Evolutionary conservation across 1,140 invertebrate species (phyloP), one percentile per base, ranked within the genome.

Genomic region (Hyles vespertilio): DNA sequence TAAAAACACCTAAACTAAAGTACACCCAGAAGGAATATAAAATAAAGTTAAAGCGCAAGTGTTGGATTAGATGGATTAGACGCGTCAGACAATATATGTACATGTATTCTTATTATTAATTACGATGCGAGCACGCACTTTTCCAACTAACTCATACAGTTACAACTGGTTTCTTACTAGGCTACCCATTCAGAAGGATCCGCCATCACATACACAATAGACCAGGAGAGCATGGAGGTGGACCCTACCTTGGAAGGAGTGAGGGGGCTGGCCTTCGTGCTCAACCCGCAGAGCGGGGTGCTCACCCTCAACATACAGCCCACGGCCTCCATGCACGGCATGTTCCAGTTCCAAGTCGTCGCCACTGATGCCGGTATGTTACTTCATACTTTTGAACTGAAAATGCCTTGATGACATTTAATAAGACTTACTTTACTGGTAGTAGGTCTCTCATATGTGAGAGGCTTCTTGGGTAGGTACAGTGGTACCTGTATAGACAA

Each of bases 341-440:
- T 87, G 78, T 92, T 92, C 68, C 77, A 84, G 55, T 92, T 92
- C 57, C 61, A 90, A n/a, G 77, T 92, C 11, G 48, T 72, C 0
- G 91, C 91, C 5, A 75, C 67, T n/a, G 92, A 93, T 59, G 61
- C 82, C 47, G 77, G 88, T 90, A 63, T 45, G 32, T 34, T 9
- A 6, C 0, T 32, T 33, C 22, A n/a, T 45, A 43, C n/a, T 34
- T 3, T 6, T 3, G 2, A 22, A 8, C 32, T 10, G 32, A 32
- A 8, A 7, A 12, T 51, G 22, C 5, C 43, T 22, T 22, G 22
- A 2, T 22, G 22, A 22, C 22, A 22, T 22, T 22, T 22, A 22
- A 22, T 1, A 22, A 22, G 22, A 22, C 22, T n/a, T n/a, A n/a
- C n/a, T n/a, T n/a, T n/a, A n/a, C n/a, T n/a, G n/a, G n/a, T n/a